Percentiles rank a stretch among this genome's conserved stretches.
These are phyloP conservation scores for Watsonalla binaria DNA, from an alignment of 2,888 invertebrate species.

Conservation along the genomic window DNA sequence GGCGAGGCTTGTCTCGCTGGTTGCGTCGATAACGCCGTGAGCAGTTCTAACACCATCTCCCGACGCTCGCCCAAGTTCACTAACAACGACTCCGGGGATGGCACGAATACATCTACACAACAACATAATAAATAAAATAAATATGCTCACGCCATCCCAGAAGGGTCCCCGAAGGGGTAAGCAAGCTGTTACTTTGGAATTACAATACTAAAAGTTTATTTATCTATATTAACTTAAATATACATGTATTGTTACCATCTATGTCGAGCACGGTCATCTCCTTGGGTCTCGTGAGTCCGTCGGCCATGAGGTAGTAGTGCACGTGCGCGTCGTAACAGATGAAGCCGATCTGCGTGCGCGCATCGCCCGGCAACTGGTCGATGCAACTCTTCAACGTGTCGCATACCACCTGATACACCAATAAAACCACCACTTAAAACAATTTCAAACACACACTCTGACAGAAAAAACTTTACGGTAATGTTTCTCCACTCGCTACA, in stretches of 20 bases:
- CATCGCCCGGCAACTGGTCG: conserved; percentile 95
- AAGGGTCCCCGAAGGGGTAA: too few relatives aligned
- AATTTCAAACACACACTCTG: too few relatives aligned
- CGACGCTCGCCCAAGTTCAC: conserved; percentile 93
- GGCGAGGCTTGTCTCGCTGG: conserved; percentile 84
- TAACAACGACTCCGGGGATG: conserved; percentile 94
- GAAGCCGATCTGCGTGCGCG: conserved; percentile 95
- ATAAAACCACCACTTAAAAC: background rate
- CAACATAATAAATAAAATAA: too few relatives aligned
- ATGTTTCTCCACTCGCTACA: too few relatives aligned
- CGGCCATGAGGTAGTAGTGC: conserved; percentile 95
- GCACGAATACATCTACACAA: conserved; percentile 91
- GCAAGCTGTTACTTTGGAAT: too few relatives aligned
- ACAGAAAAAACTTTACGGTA: too few relatives aligned
- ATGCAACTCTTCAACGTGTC: conserved; percentile 88
- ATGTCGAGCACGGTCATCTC: conserved; percentile 95
- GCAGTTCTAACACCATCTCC: conserved; percentile 85
- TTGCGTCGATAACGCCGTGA: conserved; percentile 87
- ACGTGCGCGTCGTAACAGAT: conserved; percentile 94
- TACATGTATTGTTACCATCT: conserved; percentile 82
- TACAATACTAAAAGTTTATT: too few relatives aligned
- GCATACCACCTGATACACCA: conserved; percentile 83
- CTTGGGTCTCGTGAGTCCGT: conserved; percentile 89
- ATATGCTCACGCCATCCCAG: too few relatives aligned
- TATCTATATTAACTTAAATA: too few relatives aligned